Conservation (phyloP, 2,888 invertebrate genomes). For the Aspidiotus destructor region DNA sequence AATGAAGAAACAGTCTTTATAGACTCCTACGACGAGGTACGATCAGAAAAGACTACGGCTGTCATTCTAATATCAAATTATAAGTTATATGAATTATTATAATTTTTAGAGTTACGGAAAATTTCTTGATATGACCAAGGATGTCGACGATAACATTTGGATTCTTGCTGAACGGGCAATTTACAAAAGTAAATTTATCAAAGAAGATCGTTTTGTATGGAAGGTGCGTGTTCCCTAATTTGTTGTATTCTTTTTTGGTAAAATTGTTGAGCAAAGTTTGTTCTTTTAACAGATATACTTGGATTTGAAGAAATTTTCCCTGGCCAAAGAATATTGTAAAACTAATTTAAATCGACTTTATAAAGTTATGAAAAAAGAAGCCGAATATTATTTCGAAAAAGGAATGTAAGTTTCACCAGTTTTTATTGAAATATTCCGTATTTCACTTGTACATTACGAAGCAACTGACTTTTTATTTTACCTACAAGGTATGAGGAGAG, state of each 20-base stretch:
- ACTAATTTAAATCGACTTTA: conserved; percentile 73
- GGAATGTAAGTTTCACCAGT: conserved; percentile 48
- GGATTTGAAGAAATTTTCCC: conserved; percentile 71
- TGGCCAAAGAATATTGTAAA: conserved; percentile 74
- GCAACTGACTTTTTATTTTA: background rate
- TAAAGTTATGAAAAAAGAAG: conserved; percentile 76
- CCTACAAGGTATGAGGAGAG: conserved; percentile 58
- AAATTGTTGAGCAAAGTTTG: background rate
- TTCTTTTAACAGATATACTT: conserved; percentile 56
- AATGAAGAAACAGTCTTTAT: conserved; percentile 79
- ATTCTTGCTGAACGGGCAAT: conserved; percentile 73
- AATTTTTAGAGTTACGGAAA: conserved; percentile 57
- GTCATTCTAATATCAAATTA: too few species aligned
- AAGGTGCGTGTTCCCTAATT: conserved; percentile 10
- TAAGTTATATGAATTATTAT: background rate
- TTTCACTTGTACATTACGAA: too few species aligned
- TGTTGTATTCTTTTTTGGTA: background rate
- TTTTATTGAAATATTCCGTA: conserved; percentile 1
- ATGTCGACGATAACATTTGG: conserved; percentile 74
- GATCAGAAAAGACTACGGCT: conserved; percentile 16
- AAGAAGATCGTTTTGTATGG: conserved; percentile 56
- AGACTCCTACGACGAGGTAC: conserved; percentile 63
- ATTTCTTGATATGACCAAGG: conserved; percentile 68
- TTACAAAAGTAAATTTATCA: conserved; percentile 72
- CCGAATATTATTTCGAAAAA: conserved; percentile 69